Percentiles rank a stretch among this genome's conserved stretches.
phyloP scores from a whole-genome alignment of 2,888 invertebrate genomes.

The Torymus tubicola region DNA sequence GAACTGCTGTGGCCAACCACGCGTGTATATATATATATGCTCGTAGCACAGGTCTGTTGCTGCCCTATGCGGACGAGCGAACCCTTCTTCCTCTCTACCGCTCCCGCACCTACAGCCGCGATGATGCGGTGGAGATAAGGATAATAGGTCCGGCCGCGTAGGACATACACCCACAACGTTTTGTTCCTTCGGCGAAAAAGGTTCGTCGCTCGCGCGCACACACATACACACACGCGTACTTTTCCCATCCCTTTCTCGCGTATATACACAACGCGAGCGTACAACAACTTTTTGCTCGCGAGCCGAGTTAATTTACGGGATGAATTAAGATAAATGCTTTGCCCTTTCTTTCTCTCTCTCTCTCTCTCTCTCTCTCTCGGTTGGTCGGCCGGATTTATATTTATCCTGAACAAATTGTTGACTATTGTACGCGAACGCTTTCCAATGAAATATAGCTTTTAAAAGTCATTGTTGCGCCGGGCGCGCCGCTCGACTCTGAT shows the following conservation, averaged over 20 bases:
- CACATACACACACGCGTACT: not conserved
- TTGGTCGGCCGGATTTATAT: slow-evolving; percentile 36
- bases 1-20: too few relatives aligned
- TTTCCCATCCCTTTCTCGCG: not conserved
- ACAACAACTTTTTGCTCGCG: slow-evolving; percentile 28
- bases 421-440: slow-evolving; percentile 15
- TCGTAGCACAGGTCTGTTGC: too few relatives aligned
- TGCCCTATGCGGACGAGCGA: too few relatives aligned
- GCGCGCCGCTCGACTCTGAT: not conserved
- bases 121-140: slow-evolving; percentile 43
- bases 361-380: not conserved
- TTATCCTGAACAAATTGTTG: slow-evolving; percentile 51
- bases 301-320: slow-evolving; percentile 46
- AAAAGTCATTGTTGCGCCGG: slow-evolving; percentile 27
- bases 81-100: slow-evolving; percentile 7
- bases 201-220: not conserved
- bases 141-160: slow-evolving; percentile 28
- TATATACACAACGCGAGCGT: not conserved
- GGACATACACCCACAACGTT: not conserved
- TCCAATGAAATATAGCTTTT: slow-evolving; percentile 26
- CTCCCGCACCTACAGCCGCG: slow-evolving; percentile 16
- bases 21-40: too few relatives aligned
- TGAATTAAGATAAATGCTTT: slow-evolving; percentile 51
- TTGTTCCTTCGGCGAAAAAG: slow-evolving; percentile 3
- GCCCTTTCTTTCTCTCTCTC: too few relatives aligned